Evolutionary conservation across 2,113 vertebrate species (phyloP), one percentile per base, ranked within the genome.

Genomic region (Anoplopoma fimbria): DNA sequence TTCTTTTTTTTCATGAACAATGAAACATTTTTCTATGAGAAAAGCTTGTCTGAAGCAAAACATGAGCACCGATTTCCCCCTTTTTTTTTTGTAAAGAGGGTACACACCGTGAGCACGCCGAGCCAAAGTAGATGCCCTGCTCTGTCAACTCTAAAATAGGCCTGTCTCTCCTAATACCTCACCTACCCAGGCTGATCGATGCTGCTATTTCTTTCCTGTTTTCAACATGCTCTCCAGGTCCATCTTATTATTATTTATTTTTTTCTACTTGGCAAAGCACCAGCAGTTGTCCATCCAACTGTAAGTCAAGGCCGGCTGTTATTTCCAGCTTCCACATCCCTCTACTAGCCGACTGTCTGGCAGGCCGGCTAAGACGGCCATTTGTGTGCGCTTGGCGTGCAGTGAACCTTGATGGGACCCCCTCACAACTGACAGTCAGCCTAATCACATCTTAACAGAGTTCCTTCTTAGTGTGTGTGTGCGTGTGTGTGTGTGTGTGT

Each of bases 361-460:
- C 85, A 76, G 87, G 21, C 49, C 10, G 63, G 77, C 82, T 84
- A 69, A 89, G 83, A 65, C 34, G n/a, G 74, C 74, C 79, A 65
- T 93, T 89, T 91, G 77, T 90, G 85, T 75, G 81, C 78, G 34
- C 69, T 79, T 31, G 75, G 75, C 75, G 57, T 64, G 88, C 87
- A 79, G 45, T 88, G 87, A 90, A 91, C 91, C 90, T 85, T 90
- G 87, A 88, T 88, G 90, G 87, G 80, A 88, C 75, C 72, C 69
- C 21, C 68, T 88, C 85, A 89, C 77, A 73, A 89, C 86, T 93
- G 94, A 93, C 93, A 93, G 90, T 85, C 88, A 51, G 84, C 83
- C 90, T 94, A 92, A 93, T 94, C 88, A 90, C 92, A 88, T 93
- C 90, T 92, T 89, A 93, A 91, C 86, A 89, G 86, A 89, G 83